Conservation (phyloP, 2,888 invertebrate species). For the Hirtodrosophila cameraria region DNA sequence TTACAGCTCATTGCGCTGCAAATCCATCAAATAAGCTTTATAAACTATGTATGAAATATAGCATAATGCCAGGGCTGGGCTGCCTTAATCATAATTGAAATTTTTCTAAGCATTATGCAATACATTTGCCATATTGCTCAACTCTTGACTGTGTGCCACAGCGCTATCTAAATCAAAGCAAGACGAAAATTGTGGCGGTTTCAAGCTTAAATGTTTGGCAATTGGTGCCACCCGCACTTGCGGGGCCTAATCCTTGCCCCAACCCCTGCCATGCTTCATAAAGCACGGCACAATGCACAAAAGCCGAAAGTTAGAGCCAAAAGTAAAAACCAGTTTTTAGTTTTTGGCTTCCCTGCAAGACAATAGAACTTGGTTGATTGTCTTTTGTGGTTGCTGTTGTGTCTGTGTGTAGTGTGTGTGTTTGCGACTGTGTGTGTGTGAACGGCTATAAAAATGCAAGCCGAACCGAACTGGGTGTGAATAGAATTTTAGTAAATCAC, state of each 20-base stretch:
- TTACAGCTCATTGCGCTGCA: constrained; percentile 9
- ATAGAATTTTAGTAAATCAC: constrained; percentile 38
- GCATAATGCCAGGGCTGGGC: constrained; percentile 6
- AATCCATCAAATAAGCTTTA: constrained; percentile 12
- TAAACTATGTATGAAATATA: neutral
- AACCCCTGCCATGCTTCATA: constrained; percentile 31
- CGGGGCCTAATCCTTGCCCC: constrained; percentile 7
- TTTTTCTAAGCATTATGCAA: constrained; percentile 58
- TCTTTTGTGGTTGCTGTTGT: constrained; percentile 33
- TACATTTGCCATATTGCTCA: constrained; percentile 43
- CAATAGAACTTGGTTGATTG: constrained; percentile 63
- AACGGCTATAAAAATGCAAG: constrained; percentile 31
- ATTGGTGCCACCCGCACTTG: constrained; percentile 27
- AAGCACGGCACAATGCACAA: constrained; percentile 32
- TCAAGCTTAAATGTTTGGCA: constrained; percentile 27
- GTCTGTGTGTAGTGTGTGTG: constrained; percentile 10
- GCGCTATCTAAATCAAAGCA: constrained; percentile 32
- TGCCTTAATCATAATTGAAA: constrained; percentile 60
- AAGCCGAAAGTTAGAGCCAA: constrained; percentile 8
- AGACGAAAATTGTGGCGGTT: constrained; percentile 37
- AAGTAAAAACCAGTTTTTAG: constrained; percentile 58
- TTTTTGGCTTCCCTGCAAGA: constrained; percentile 33
- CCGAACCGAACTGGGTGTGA: constrained; percentile 40
- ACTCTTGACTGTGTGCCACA: constrained; percentile 17
- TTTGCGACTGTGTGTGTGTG: constrained; percentile 15